Evolutionary conservation across 2,888 invertebrate genomes (phyloP), one percentile per base, ranked within the genome.

Genomic region (Amblyjoppa proteus): DNA sequence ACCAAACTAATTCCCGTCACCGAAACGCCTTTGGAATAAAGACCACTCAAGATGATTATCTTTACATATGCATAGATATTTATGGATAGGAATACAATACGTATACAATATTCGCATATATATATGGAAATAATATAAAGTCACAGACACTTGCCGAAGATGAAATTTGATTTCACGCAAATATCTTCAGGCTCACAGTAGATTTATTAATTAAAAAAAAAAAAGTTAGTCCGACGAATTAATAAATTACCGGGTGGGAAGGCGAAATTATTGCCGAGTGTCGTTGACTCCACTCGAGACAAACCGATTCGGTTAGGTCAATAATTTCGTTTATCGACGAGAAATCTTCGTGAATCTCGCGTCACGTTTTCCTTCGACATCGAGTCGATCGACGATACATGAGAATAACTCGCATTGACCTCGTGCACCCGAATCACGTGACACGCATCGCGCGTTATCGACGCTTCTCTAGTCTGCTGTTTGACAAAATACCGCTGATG

Each of bases 11-110:
- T 82, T 20, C 58, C 28, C 34, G 7, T 64, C 61, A 53, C 49
- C 28, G n/a, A 31, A 82, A 53, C 77, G 69, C 76, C 66, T 49
- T 58, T 45, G 56, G 77, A 77, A 83, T 77, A 82, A 75, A 81
- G 75, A 68, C 31, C 78, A 81, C 77, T 70, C 73, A 87, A 38
- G 20, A 68, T 74, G 56, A 28, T 28, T 58, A 20, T 58, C 58
- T 31, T 80, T 53, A 79, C 69, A 53, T 38, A 73, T 73, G 31
- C 20, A 20, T 20, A 20, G 20, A 20, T 20, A 20, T 20, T 20
- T 20, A 20, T 20, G 20, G 20, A 20, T 20, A 20, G 0, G 20
- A 20, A 20, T 20, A 20, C 20, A 20, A 20, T 20, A 20, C 20
- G 20, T 20, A 20, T 20, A 20, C 20, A 20, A 20, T 20, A 20